A percentile compares a stretch with the other conserved stretches of the same genome.
Evolutionary conservation across 2,113 vertebrate species (phyloP).

Genomic region (Oryzias celebensis): DNA sequence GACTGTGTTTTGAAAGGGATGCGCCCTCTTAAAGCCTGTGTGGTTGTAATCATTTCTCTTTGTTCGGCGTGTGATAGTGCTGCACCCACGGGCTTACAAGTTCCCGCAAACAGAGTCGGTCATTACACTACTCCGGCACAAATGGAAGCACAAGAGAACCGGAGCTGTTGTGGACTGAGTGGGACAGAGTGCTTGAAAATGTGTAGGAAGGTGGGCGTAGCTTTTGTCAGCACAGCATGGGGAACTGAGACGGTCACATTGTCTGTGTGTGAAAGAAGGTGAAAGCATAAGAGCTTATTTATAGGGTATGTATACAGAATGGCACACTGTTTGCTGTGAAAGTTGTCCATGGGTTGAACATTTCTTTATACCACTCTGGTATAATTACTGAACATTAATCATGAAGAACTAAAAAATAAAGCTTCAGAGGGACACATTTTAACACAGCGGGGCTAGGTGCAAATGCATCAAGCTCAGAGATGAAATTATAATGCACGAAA

Average conservation of each 20-base stretch:
- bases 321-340: neutral
- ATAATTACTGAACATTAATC: no score
- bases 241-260: slow-evolving; percentile 24
- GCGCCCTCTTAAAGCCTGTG: neutral
- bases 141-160: slow-evolving; percentile 45
- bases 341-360: no score
- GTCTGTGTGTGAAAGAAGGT: slow-evolving; percentile 16
- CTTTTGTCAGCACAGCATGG: slow-evolving; percentile 47
- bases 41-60: neutral
- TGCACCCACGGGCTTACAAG: slow-evolving; percentile 29
- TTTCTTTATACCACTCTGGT: no score
- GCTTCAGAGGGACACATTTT: no score
- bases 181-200: slow-evolving; percentile 23
- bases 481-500: no score
- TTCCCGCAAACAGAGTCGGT: slow-evolving; percentile 14
- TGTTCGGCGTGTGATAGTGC: slow-evolving; percentile 24
- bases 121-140: slow-evolving; percentile 11
- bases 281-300: slow-evolving; percentile 29
- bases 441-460: no score
- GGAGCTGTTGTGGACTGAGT: slow-evolving; percentile 38
- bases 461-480: no score
- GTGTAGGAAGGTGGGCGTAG: slow-evolving; percentile 27
- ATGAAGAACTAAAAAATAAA: no score
- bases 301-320: slow-evolving; percentile 1
- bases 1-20: slow-evolving; percentile 3